Evolutionary conservation across 2,113 vertebrate genomes (phyloP).

Genomic region (Otocyon megalotis): DNA sequence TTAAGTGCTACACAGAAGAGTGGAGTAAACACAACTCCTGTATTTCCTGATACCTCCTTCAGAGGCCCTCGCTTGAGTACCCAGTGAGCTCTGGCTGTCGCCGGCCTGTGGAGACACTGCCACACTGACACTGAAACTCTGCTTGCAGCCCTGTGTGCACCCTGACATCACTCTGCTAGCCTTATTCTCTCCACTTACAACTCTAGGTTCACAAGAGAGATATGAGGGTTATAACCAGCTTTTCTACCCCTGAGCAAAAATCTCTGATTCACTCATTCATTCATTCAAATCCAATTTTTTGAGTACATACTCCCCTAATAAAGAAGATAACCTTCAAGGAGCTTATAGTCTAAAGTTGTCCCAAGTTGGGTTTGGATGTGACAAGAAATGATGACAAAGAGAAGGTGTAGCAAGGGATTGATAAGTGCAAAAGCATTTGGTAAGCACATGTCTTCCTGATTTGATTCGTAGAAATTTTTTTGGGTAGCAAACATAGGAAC

Average conservation of each 20-base stretch:
- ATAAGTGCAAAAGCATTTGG: neutral
- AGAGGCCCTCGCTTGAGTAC: neutral
- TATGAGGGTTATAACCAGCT: neutral
- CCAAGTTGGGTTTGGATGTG: neutral
- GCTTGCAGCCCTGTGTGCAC: neutral
- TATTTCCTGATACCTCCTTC: slow-evolving; percentile 4
- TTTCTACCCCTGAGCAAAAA: neutral
- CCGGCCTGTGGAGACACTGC: neutral
- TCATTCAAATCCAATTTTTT: slow-evolving; percentile 7
- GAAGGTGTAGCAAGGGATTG: neutral
- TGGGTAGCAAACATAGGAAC: neutral
- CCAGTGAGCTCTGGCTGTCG: neutral
- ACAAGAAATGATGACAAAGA: neutral
- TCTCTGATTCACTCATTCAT: slow-evolving; percentile 29
- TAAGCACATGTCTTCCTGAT: neutral
- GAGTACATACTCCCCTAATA: neutral
- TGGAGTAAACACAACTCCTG: neutral
- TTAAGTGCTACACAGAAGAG: neutral
- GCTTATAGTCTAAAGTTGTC: neutral
- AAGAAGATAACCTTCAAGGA: slow-evolving; percentile 34
- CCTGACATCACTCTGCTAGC: neutral
- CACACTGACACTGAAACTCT: neutral
- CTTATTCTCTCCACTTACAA: neutral
- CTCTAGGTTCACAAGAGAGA: neutral
- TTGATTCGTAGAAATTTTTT: neutral